These are phyloP conservation scores for Neolamprologus ventralis DNA, from an alignment of 2,113 vertebrate species.

Conservation along the genomic window DNA sequence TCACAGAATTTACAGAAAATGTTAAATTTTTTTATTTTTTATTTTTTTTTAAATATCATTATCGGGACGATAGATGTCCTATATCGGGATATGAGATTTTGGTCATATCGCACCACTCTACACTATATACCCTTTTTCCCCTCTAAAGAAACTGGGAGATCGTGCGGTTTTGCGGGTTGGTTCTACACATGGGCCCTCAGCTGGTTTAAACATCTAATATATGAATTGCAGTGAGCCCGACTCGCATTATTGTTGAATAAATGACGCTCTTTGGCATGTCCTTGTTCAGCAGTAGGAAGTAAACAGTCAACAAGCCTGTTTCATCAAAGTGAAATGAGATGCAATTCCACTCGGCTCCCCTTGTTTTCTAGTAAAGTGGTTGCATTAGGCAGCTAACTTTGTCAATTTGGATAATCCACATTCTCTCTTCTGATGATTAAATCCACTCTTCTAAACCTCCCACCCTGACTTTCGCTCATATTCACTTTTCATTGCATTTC, in stretches of 20 bases:
- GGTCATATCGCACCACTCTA: background rate
- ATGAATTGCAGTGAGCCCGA: background rate
- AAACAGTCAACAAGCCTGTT: background rate
- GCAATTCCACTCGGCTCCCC: background rate
- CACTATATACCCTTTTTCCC: background rate
- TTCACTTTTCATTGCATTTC: background rate
- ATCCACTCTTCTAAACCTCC: background rate
- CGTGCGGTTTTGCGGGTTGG: background rate
- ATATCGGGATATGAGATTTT: background rate
- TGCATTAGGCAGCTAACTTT: background rate
- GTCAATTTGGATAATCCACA: background rate
- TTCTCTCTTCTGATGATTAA: background rate
- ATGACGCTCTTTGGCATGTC: background rate
- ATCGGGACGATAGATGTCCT: background rate
- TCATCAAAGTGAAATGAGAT: conserved; percentile 17
- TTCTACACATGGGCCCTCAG: background rate
- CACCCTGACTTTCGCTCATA: background rate
- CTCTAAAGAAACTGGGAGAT: background rate
- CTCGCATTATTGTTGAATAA: background rate
- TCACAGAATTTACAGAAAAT: too few species aligned
- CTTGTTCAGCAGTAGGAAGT: background rate
- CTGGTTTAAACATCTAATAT: background rate
- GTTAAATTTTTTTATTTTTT: too few species aligned
- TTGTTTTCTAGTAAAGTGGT: background rate
- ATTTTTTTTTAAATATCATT: background rate